phyloP scores from a whole-genome alignment of 2,797 vertebrate species.

The Diplodus puntazzo region DNA sequence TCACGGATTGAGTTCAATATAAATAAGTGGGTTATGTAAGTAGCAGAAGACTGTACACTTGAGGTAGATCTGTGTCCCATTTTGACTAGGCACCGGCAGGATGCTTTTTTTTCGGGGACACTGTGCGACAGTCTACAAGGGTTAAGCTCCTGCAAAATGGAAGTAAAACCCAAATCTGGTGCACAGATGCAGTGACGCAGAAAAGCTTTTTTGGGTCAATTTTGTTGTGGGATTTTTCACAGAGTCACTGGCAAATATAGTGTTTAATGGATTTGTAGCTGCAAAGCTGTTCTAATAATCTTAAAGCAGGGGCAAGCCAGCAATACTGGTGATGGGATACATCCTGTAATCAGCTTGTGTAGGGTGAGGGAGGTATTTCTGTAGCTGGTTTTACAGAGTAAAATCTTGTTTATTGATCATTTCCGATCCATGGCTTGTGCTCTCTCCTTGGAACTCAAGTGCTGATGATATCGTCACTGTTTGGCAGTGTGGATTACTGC shows the following conservation, averaged over 20 bases:
- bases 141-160: background rate
- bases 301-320: background rate
- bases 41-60: background rate
- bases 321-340: background rate
- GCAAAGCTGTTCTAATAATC: background rate
- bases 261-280: background rate
- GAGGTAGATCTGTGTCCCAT: background rate
- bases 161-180: background rate
- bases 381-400: background rate
- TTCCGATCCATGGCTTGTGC: background rate
- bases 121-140: background rate
- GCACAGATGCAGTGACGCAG: background rate
- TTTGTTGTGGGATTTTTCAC: too few species aligned
- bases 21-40: background rate
- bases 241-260: background rate
- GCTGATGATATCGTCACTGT: background rate
- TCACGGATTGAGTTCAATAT: background rate
- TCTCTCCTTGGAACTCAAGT: background rate
- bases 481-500: conserved; percentile 1
- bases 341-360: background rate
- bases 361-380: background rate
- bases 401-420: conserved; percentile 7
- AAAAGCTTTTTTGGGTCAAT: background rate
- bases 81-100: background rate
- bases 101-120: background rate